Percentiles rank a stretch among this genome's conserved stretches.
Evolutionary conservation across 2,888 invertebrate species (phyloP).

Genomic region (Tolmerus cingulatus): DNA sequence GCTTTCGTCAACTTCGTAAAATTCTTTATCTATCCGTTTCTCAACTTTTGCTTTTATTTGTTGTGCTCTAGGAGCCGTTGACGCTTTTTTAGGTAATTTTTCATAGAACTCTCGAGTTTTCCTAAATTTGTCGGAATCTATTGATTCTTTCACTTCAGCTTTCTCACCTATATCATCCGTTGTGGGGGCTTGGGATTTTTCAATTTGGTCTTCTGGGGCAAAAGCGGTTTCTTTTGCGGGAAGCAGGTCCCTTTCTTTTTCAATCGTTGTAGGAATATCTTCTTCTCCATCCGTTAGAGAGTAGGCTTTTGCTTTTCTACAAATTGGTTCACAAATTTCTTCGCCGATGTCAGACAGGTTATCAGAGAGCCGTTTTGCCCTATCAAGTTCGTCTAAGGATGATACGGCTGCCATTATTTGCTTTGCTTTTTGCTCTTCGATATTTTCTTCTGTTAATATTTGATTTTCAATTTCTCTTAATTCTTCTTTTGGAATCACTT

Average conservation of each 20-base stretch:
- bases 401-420: slow-evolving; percentile 8
- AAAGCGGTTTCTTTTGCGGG: slow-evolving; percentile 49
- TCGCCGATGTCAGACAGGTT: slow-evolving; percentile 46
- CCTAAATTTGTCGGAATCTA: neutral
- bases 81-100: neutral
- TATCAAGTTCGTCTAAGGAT: neutral
- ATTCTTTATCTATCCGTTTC: neutral
- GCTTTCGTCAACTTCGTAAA: neutral
- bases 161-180: neutral
- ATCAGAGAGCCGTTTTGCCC: neutral
- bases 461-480: slow-evolving; percentile 46
- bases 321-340: slow-evolving; percentile 49
- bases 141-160: neutral
- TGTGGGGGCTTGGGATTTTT: neutral
- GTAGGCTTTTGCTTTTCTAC: slow-evolving; percentile 46
- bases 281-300: slow-evolving; percentile 46
- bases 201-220: slow-evolving; percentile 46
- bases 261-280: slow-evolving; percentile 44
- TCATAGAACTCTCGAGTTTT: slow-evolving; percentile 16
- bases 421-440: slow-evolving; percentile 29
- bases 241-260: slow-evolving; percentile 37
- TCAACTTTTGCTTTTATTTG: neutral
- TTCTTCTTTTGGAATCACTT: neutral
- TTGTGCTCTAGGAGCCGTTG: neutral
- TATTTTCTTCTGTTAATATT: slow-evolving; percentile 35